Evolutionary conservation across 2,113 vertebrate species (phyloP), one percentile per base, ranked within the genome.

Genomic region (Vimba vimba): DNA sequence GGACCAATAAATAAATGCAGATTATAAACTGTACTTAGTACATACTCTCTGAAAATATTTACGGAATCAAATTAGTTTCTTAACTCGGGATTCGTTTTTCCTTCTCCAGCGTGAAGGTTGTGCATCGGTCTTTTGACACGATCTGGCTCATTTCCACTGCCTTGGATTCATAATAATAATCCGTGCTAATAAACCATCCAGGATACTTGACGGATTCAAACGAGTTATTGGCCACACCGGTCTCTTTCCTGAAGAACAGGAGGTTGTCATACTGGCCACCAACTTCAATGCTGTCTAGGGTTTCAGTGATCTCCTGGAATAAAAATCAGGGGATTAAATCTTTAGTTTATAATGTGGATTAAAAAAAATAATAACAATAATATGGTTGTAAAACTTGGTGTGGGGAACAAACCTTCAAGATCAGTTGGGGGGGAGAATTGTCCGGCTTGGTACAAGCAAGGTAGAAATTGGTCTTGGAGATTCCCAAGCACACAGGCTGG

Each of bases 131-230:
- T 10, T 0, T 0, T 0, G 45, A 0, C 17, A 82, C 50, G 19
- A 82, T 55, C 2, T 23, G 4, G 6, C 90, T 88, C 90, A 95
- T 91, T 1, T 93, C 90, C 88, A 94, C 76, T 0, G 27, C 60
- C 27, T 86, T 21, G 5, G 19, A 1, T 0, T 91, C 86, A 0
- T 27, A 2, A 10, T 68, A 15, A 10, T 68, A 15, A 2, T 90
- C 87, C 0, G 93, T 94, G 86, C 90, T 92, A 85, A 95, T 94
- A 79, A 88, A 94, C 93, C 94, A 94, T 4, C 91, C 89, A 0
- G 2, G 77, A 43, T 25, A 92, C 71, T 60, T 89, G 0, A 91
- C 85, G 0, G 93, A 94, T 89, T 95, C 94, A 1, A 94, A 95
- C 0, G 30, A 89, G 84, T 17, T 88, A 6, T 7, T 0, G 0